Base-by-base conservation (phyloP, 1,140 invertebrate genomes). In the Tetramorium simillimum region DNA sequence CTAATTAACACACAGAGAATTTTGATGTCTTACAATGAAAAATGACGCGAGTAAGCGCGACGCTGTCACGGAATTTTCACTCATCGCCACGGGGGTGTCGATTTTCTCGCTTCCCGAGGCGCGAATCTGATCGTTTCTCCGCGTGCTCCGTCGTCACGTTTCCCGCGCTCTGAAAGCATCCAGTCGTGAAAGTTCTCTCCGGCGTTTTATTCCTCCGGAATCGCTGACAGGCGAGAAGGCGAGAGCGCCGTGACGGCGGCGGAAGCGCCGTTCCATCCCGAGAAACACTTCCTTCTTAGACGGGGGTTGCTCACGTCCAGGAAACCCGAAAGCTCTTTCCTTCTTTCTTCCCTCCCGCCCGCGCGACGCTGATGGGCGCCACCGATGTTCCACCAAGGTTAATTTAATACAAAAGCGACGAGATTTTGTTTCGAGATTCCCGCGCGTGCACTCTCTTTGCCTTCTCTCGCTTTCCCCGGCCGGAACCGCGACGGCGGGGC, bases 151-250 rank as follows among this genome's bases (percentile, higher is more conserved):
- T 28, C 56, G 80, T 62, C 80, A 70, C 65, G 69, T 73, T 24
- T 73, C 18, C 3, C 53, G 67, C 53, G 33, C 37, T 81, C 18
- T 43, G 80, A 73, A 84, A 49, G 69, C 69, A 84, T 18, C 69
- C 80, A 73, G 12, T 84, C 80, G 67, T 84, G 80, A 84, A 84
- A 75, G 40, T 84, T 82, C 53, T 73, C 80, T 16, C 21, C 37
- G 37, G 40, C 56, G 16, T 73, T 70, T 70, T 72, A 85, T 87
- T 46, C 37, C 33, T 10, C 10, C 56, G 28, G 40, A 67, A 69
- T 86, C 78, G 62, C 51, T 46, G 40, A 56, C 33, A 18, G 24
- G 40, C 18, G 24, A 24, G 56, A 24, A 73, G 14, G 18, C 24
- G 14, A 46, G 49, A 24, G 49, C 10, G 2, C 14, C 24, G 16